Evolutionary conservation across 2,888 invertebrate species (phyloP), one percentile per base, ranked within the genome.

Genomic region (Synanthedon formicaeformis): DNA sequence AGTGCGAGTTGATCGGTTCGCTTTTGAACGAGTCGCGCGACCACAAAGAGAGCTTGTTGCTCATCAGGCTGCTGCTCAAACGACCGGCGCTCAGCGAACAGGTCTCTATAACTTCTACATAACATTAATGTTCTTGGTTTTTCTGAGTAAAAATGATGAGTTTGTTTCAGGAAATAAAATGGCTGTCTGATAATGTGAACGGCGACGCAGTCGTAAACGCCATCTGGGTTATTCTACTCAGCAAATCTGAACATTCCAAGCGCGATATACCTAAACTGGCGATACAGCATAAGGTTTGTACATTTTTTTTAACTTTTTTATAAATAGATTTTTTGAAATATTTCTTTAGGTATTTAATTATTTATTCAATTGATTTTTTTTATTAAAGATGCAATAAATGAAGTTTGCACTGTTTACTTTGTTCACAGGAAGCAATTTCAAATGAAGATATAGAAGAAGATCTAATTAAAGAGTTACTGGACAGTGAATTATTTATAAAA

Each of bases 201-300:
- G 55, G 60, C 1, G 60, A 63, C 1, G 63, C 73, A 0, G 65
- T 72, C 1, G 52, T 77, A 1, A 77, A 70, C 55, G 68, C 75
- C 5, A 58, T 81, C 10, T 86, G 86, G 87, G 62, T 80, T 4
- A 60, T 78, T n/a, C 56, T 83, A 40, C 71, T 83, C 4, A 79
- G 68, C 61, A 75, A 78, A 57, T 66, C 69, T 52, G 69, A 73
- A 45, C 57, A 63, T 52, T 62, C 65, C 45, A 60, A 69, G 45
- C 64, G 72, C 0, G 61, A 73, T 2, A 61, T 83, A 2, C 55
- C 71, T 10, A 63, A 62, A 4, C 58, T 81, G 23, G 54, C 73
- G 11, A 55, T 55, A 3, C 55, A 61, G 16, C 69, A 81, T 55
- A 73, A 75, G 76, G 86, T 82, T 59, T 27, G 8, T 8, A 27